Base-by-base conservation (phyloP, 92 coral and sea anemone species). In the Epizoanthus stellaris region DNA sequence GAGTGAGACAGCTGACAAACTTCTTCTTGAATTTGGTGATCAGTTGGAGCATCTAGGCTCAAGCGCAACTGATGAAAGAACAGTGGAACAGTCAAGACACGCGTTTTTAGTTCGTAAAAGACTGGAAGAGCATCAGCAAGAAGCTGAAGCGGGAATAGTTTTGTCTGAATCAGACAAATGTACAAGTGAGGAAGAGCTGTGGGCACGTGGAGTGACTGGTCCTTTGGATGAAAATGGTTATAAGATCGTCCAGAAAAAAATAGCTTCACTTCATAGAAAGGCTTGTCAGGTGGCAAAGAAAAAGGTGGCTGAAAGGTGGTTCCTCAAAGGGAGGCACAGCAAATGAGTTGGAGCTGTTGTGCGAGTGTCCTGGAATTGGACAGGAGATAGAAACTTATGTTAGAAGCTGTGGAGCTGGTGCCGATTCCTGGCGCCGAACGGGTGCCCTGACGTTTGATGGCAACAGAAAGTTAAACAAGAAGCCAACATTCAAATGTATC, bases 371-470 rank as follows among this genome's bases (percentile, higher is more conserved):
- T 34, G 88, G 64, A 9, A 82, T 90, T 52, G 90, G 93, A 10
- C 69, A 90, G 76, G 69, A 62, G 1, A 92, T 87, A 3, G 93
- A 93, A 30, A 82, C 68, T 3, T 90, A 47, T 88, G 94, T 90
- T 1, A n/a, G 20, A 16, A 16, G 70, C 6, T 64, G 87, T 82
- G 90, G 88, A 6, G 93, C 71, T 0, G 93, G 92, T 5, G 94
- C 93, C 20, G 96, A 88, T 9, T 73, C 88, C 30, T 90, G 96
- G 96, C 49, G 93, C 6, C 49, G 92, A 15, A 88, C 93, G 3
- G 92, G 94, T 5, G 86, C 72, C 3, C 38, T 90, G 6, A 90
- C 92, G 17, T 93, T 93, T 67, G 93, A 88, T 76, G 92, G 93
- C 3, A 90, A 93, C 81, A 43, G 90, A 19, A 93, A 85, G 59